A percentile compares a stretch with the other conserved stretches of the same genome.
Evolutionary conservation across 2,113 vertebrate species (phyloP).

Genomic region (Etheostoma spectabile): DNA sequence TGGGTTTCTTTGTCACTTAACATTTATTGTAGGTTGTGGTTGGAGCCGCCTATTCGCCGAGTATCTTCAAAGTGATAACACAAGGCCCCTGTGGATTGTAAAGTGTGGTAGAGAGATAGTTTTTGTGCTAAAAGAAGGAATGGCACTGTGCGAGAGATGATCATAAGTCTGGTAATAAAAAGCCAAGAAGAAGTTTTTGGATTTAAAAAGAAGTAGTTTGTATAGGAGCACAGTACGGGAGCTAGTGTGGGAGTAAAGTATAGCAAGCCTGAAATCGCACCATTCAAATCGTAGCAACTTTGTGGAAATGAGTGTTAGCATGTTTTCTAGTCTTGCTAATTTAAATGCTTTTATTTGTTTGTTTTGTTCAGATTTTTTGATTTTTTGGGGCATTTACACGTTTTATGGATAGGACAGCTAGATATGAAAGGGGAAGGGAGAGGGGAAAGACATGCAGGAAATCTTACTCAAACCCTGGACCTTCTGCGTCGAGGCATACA

Average conservation of each 20-base stretch:
- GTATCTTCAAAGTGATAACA: neutral
- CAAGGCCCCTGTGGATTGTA: neutral
- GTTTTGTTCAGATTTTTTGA: no score
- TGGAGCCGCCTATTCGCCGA: neutral
- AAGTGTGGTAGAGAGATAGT: neutral
- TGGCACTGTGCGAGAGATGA: neutral
- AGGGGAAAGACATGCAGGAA: no score
- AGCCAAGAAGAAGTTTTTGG: neutral
- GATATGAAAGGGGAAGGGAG: no score
- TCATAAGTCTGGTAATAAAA: neutral
- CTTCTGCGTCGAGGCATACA: no score
- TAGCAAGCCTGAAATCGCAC: neutral
- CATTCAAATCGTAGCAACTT: neutral
- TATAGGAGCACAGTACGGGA: neutral
- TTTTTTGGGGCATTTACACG: no score
- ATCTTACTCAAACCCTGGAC: no score
- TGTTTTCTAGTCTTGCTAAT: neutral
- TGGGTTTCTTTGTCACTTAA: neutral
- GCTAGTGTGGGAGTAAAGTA: neutral
- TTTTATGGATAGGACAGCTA: no score
- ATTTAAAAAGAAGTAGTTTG: neutral
- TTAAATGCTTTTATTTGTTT: no score
- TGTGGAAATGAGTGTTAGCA: neutral
- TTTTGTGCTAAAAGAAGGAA: neutral
- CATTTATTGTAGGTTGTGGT: neutral